phyloP scores from a whole-genome alignment of 2,113 vertebrate genomes.

The Bostrychus sinensis region DNA sequence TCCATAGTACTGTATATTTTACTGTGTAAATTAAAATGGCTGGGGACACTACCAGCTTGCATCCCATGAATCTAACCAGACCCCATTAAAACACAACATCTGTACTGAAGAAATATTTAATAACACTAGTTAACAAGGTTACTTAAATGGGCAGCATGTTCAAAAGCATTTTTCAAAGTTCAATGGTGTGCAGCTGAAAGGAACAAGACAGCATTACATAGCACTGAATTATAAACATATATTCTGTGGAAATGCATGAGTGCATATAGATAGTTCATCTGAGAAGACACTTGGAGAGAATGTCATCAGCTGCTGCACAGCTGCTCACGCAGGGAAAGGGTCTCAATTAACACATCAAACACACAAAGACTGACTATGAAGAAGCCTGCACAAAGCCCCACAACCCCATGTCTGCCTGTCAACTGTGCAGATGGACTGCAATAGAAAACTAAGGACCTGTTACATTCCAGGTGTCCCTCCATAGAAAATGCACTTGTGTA shows the following conservation, averaged over 20 bases:
- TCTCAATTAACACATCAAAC: slow-evolving; percentile 77
- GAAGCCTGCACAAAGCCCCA: slow-evolving; percentile 58
- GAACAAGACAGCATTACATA: background rate
- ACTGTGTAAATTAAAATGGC: too few species aligned
- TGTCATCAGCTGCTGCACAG: slow-evolving; percentile 74
- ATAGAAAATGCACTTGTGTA: slow-evolving; percentile 43
- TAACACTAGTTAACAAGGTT: too few species aligned
- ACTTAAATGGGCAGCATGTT: too few species aligned
- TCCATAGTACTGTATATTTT: too few species aligned
- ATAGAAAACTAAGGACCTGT: slow-evolving; percentile 59
- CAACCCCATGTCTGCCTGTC: slow-evolving; percentile 65
- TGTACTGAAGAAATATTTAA: too few species aligned
- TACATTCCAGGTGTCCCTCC: slow-evolving; percentile 71
- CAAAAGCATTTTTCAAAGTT: slow-evolving; percentile 23
- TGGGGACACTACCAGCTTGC: too few species aligned
- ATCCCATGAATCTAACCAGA: too few species aligned
- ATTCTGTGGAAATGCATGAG: slow-evolving; percentile 48
- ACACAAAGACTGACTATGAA: slow-evolving; percentile 53
- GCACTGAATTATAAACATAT: slow-evolving; percentile 48
- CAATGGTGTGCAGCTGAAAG: slow-evolving; percentile 14
- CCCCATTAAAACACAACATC: too few species aligned
- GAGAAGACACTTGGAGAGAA: slow-evolving; percentile 48
- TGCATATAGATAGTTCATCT: slow-evolving; percentile 49
- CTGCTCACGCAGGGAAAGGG: slow-evolving; percentile 65
- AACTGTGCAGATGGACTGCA: slow-evolving; percentile 71